Conservation (phyloP, 2,797 vertebrate genomes). For the Eospalax fontanierii region DNA sequence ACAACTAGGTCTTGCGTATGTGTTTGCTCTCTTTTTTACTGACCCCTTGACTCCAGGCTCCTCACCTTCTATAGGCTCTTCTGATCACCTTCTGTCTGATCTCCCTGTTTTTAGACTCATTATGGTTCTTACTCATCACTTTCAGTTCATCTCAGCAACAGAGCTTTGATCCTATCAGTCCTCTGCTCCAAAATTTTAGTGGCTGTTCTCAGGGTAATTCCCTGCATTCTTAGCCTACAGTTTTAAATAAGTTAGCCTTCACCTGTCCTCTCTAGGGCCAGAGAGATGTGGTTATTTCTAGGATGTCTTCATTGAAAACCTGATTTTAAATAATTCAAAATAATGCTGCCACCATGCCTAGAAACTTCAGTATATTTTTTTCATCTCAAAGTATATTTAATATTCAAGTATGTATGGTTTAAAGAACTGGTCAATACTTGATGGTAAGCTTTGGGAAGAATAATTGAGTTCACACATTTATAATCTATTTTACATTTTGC, state of each 20-base stretch:
- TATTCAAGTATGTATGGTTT: conserved; percentile 47
- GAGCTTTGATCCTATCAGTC: conserved; percentile 54
- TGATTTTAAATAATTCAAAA: conserved; percentile 39
- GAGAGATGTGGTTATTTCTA: conserved; percentile 9
- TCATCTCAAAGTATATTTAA: not conserved
- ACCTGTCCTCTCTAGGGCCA: not conserved
- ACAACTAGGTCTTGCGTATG: not conserved
- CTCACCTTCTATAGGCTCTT: conserved; percentile 19
- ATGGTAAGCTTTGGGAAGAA: conserved; percentile 39
- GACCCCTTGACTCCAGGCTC: not conserved
- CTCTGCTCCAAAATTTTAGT: not conserved
- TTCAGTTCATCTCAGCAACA: conserved; percentile 42
- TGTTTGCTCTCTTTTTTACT: conserved; percentile 15
- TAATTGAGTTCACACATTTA: conserved; percentile 30
- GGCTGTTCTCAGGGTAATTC: conserved; percentile 11
- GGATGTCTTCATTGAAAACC: conserved; percentile 36
- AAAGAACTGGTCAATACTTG: conserved; percentile 59
- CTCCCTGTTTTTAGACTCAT: conserved; percentile 55
- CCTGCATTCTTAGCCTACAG: conserved; percentile 33
- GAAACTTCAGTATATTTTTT: conserved; percentile 22
- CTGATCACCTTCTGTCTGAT: conserved; percentile 38
- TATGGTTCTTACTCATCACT: conserved; percentile 58
- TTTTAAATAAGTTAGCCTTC: conserved; percentile 56
- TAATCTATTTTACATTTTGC: conserved; percentile 72
- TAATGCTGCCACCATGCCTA: not conserved